These are phyloP conservation scores for Leptarthrus brevirostris DNA, from an alignment of 2,888 invertebrate species.

Conservation along the genomic window DNA sequence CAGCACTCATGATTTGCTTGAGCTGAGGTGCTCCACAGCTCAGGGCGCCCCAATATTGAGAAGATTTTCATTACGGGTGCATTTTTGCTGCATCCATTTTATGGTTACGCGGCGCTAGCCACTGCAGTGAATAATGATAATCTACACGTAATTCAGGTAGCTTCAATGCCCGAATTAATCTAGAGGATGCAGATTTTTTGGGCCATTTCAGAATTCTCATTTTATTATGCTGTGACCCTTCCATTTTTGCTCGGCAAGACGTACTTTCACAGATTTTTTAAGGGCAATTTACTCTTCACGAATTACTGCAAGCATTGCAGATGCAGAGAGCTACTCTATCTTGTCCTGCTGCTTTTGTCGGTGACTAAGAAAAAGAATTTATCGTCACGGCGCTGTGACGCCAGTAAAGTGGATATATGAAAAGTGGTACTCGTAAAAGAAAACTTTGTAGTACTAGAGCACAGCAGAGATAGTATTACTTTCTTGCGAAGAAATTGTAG, in stretches of 20 bases:
- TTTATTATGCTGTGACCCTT: conserved; percentile 2
- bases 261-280: background rate
- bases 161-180: conserved; percentile 19
- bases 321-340: background rate
- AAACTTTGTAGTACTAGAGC: background rate
- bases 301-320: background rate
- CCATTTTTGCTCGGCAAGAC: background rate
- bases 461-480: background rate
- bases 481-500: background rate
- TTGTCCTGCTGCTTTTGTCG: background rate
- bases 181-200: conserved; percentile 33
- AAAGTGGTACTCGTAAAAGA: background rate
- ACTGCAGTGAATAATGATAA: conserved; percentile 15
- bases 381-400: background rate
- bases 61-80: conserved; percentile 24
- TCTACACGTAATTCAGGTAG: conserved; percentile 43
- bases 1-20: background rate
- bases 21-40: background rate
- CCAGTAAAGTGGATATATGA: conserved; percentile 15
- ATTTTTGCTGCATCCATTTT: background rate
- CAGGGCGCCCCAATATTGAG: conserved; percentile 13
- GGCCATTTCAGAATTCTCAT: conserved; percentile 8
- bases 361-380: background rate
- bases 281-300: conserved; percentile 3
- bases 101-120: background rate